Percentiles rank a stretch among this genome's conserved stretches.
phyloP scores from a whole-genome alignment of 2,888 invertebrate species.

The Dicyrtoma fusca region DNA sequence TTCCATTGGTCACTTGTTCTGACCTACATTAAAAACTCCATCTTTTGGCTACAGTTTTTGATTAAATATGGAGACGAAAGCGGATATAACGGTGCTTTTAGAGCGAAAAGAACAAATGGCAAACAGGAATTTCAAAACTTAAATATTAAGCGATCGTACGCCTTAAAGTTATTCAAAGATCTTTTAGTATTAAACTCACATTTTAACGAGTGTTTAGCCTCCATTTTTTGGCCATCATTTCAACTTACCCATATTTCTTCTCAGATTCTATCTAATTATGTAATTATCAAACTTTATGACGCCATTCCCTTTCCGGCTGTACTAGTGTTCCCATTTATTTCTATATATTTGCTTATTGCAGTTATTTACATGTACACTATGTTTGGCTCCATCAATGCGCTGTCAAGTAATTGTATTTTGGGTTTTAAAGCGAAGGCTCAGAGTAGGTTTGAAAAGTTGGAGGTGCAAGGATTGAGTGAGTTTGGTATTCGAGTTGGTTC shows the following conservation, averaged over 20 bases:
- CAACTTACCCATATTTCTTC: neutral
- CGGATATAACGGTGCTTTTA: no score
- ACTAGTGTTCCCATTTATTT: neutral
- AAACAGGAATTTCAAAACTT: no score
- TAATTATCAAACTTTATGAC: neutral
- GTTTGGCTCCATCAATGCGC: neutral
- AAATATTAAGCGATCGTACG: no score
- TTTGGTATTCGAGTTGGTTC: conserved; percentile 6
- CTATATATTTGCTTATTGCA: neutral
- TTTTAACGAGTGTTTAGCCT: neutral
- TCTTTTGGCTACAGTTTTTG: neutral
- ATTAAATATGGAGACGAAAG: neutral
- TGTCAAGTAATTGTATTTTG: neutral
- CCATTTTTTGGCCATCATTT: neutral
- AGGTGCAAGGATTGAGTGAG: neutral
- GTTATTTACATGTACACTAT: neutral
- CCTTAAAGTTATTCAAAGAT: neutral
- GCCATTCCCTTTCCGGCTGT: neutral
- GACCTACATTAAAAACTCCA: neutral
- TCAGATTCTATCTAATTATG: neutral
- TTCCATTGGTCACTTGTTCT: neutral
- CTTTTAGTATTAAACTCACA: neutral
- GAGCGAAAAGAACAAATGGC: no score
- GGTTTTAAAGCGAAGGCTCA: neutral
- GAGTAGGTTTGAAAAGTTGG: neutral